Evolutionary conservation across 1,140 invertebrate genomes (phyloP), one percentile per base, ranked within the genome.

Genomic region (Mya arenaria): DNA sequence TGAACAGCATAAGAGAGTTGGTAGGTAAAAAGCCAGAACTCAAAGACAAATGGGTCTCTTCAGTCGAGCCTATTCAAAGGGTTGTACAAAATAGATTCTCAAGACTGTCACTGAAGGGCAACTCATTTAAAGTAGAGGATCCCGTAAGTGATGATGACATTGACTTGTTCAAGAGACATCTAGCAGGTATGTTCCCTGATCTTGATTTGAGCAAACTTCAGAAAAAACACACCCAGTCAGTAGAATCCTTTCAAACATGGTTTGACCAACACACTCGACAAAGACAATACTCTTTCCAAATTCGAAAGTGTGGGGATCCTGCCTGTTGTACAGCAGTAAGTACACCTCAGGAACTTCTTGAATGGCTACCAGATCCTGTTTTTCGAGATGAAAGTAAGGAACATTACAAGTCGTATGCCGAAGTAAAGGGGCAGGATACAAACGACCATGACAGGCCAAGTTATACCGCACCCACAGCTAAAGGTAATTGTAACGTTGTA

Each of bases 331-430:
- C 28, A 17, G 30, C 10, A 65, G 36, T 52, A 68, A 17, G 4
- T 36, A 25, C 17, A 23, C 28, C 19, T 28, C 1, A 3, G 5
- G 30, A 37, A 39, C 19, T 62, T 56, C 75, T 68, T 4, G 30
- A 68, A 3, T 79, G 75, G 75, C 52, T 79, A 10, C 75, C 75
- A 69, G 75, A 79, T 69, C 75, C 75, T 23, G 48, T 58, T 44
- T 32, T 58, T n/a, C n/a, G n/a, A 3, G 34, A 8, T 39, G 55
- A 60, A 10, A 36, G 30, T 39, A 41, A n/a, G 36, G 69, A 56
- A 8, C 69, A 74, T 41, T 74, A 74, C 56, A 74, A 55, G 25
- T 28, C 41, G 13, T 72, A 25, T 34, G 5, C 4, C 8, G 19
- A 30, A 4, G 19, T 72, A 17, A 25, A 55, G 8, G 69, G 69